Evolutionary conservation across 2,888 invertebrate genomes (phyloP).

Genomic region (Plagodis dolabraria): DNA sequence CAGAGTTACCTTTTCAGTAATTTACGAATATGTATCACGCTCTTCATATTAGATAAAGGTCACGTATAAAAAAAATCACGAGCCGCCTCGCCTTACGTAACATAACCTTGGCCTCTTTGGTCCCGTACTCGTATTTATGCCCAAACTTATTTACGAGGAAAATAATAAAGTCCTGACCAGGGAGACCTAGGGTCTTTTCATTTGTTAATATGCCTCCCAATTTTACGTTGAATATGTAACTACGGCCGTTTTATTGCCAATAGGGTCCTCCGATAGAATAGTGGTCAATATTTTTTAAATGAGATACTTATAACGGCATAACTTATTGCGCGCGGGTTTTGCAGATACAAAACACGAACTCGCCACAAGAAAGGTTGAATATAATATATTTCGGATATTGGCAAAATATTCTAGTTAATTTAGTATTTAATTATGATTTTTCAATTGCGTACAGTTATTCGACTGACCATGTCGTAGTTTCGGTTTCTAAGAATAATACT

Average conservation of each 20-base stretch:
- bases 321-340: not conserved
- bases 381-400: too few relatives aligned
- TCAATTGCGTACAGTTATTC: too few relatives aligned
- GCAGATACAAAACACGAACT: too few relatives aligned
- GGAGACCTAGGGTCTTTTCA: conserved; percentile 42
- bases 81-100: conserved; percentile 1
- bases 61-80: conserved; percentile 21
- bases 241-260: not conserved
- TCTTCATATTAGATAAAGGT: conserved; percentile 24
- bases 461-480: too few relatives aligned
- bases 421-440: too few relatives aligned
- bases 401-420: too few relatives aligned
- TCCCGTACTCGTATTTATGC: conserved; percentile 17
- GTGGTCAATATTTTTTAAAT: not conserved
- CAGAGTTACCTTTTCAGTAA: conserved; percentile 15
- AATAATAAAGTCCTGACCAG: conserved; percentile 19
- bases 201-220: conserved; percentile 35
- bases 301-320: not conserved
- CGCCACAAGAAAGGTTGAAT: too few relatives aligned
- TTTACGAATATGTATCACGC: conserved; percentile 27
- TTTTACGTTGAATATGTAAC: conserved; percentile 5
- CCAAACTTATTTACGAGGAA: conserved; percentile 22
- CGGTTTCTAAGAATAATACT: too few relatives aligned
- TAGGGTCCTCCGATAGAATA: conserved; percentile 1
- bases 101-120: conserved; percentile 14